Percentiles rank a stretch among this genome's conserved stretches.
Evolutionary conservation across 2,888 invertebrate species (phyloP).

Genomic region (Pseudococcus longispinus): DNA sequence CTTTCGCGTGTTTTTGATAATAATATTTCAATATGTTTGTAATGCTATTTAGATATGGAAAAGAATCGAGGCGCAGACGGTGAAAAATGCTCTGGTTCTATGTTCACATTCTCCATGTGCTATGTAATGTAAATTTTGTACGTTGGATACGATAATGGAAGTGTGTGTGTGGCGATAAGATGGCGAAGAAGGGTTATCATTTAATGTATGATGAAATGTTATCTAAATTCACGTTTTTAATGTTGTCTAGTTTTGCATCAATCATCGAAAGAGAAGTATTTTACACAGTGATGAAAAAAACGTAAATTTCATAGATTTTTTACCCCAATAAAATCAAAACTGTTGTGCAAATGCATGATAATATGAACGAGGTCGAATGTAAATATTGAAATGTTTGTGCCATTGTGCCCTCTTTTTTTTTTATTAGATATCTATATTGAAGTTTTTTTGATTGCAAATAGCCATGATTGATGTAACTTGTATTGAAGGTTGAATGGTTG

Average conservation of each 20-base stretch:
- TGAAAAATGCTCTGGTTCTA: background rate
- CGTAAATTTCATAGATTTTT: background rate
- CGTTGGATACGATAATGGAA: background rate
- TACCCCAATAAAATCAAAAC: background rate
- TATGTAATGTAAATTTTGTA: background rate
- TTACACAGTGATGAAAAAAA: background rate
- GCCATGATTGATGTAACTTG: background rate
- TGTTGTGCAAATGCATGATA: background rate
- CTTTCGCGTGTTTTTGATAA: conserved; percentile 39
- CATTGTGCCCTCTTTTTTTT: too few relatives aligned
- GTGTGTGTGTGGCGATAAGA: background rate
- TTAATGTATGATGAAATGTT: background rate
- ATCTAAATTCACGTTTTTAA: background rate
- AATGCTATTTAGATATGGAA: background rate
- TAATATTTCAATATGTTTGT: conserved; percentile 33
- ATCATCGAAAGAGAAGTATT: background rate
- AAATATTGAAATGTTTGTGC: background rate
- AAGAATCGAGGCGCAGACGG: background rate
- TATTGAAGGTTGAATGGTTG: too few relatives aligned
- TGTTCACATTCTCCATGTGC: background rate
- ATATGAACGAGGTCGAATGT: background rate
- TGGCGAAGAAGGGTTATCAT: background rate
- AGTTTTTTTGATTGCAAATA: background rate
- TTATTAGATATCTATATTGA: background rate
- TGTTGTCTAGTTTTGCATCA: background rate